Evolutionary conservation across 2,113 vertebrate genomes (phyloP).

Genomic region (Gadus macrocephalus): DNA sequence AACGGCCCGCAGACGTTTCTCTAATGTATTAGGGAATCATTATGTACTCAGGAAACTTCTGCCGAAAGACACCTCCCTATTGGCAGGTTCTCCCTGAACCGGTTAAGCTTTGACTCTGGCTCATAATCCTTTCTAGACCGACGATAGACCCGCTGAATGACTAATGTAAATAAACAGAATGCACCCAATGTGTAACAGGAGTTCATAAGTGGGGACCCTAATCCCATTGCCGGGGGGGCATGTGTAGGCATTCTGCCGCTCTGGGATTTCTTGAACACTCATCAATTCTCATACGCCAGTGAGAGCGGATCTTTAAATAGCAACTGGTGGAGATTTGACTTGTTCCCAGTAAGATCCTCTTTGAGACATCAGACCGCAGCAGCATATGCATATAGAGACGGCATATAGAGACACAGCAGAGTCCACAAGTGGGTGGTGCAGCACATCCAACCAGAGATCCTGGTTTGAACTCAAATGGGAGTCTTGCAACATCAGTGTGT

Average conservation of each 20-base stretch:
- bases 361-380: constrained; percentile 1
- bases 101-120: constrained; percentile 27
- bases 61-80: too few relatives aligned
- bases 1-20: too few relatives aligned
- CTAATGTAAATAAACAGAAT: constrained; percentile 40
- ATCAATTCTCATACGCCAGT: constrained; percentile 38
- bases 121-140: constrained; percentile 20
- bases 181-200: constrained; percentile 32
- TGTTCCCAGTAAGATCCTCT: constrained; percentile 17
- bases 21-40: too few relatives aligned
- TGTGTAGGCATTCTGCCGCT: constrained; percentile 22
- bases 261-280: constrained; percentile 44
- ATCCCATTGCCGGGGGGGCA: constrained; percentile 28
- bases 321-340: constrained; percentile 37
- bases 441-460: too few relatives aligned
- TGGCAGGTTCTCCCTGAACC: constrained; percentile 28
- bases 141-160: constrained; percentile 36
- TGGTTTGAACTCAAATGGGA: constrained; percentile 11
- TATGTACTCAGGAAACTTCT: too few relatives aligned
- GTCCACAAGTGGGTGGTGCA: not conserved
- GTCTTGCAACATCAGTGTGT: constrained; percentile 16
- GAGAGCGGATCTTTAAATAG: constrained; percentile 56
- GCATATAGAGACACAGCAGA: constrained; percentile 44
- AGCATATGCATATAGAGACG: constrained; percentile 21
- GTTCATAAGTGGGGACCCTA: constrained; percentile 37